phyloP scores from a whole-genome alignment of 2,113 vertebrate species.

The Ictidomys tridecemlineatus region DNA sequence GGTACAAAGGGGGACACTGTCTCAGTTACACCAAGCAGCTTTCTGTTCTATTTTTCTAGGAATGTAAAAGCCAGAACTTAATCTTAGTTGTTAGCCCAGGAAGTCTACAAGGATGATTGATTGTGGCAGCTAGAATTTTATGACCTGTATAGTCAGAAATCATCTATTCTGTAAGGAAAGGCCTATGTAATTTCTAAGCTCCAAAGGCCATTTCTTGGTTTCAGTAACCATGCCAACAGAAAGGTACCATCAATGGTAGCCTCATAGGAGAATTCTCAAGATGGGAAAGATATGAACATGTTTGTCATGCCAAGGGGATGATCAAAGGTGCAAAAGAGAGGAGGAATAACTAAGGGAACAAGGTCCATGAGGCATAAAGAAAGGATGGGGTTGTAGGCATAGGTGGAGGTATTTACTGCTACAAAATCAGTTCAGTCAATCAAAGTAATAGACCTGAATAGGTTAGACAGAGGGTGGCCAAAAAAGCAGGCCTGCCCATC shows the following conservation, averaged over 20 bases:
- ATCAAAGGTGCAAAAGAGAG: neutral
- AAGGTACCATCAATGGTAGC: neutral
- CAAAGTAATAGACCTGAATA: neutral
- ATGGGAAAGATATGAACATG: neutral
- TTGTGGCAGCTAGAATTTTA: neutral
- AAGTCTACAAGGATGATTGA: neutral
- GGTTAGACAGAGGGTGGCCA: neutral
- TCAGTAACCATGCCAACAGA: neutral
- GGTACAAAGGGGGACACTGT: neutral
- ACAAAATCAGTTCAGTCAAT: neutral
- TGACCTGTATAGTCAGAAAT: neutral
- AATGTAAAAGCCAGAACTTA: conserved; percentile 6
- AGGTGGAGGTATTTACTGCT: neutral
- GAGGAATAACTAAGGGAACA: neutral
- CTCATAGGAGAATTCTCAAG: neutral
- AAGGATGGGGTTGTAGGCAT: neutral
- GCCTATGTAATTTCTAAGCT: neutral
- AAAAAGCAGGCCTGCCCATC: neutral
- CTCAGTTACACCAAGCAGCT: neutral
- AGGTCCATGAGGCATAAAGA: neutral
- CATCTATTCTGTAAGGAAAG: neutral
- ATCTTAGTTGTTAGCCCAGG: neutral
- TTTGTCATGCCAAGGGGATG: neutral
- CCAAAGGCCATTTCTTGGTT: neutral
- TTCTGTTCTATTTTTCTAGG: conserved; percentile 27